Evolutionary conservation across 2,113 vertebrate species (phyloP).

Genomic region (Hipposideros armiger): DNA sequence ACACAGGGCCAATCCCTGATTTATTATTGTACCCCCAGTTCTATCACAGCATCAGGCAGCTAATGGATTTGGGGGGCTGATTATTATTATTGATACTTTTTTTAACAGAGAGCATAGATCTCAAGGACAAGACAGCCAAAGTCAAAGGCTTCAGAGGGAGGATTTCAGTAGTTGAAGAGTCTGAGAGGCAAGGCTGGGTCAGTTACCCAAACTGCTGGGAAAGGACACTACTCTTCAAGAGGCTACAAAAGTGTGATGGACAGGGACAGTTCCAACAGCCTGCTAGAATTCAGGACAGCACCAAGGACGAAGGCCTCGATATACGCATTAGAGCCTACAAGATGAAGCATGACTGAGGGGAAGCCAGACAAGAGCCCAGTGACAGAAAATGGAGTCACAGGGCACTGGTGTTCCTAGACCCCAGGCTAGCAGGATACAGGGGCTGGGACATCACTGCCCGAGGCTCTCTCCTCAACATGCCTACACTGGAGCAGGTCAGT

Average conservation of each 20-base stretch:
- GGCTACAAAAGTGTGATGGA: neutral
- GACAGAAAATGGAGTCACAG: neutral
- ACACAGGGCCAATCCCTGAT: neutral
- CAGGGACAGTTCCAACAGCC: neutral
- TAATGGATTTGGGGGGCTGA: neutral
- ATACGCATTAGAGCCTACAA: neutral
- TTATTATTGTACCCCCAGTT: neutral
- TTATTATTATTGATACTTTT: neutral
- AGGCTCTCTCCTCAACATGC: neutral
- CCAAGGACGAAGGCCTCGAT: neutral
- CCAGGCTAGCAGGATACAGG: neutral
- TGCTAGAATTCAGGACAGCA: neutral
- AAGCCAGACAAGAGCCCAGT: neutral
- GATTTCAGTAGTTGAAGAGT: neutral
- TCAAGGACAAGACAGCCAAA: neutral
- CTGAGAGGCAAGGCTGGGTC: neutral
- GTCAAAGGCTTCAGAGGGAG: neutral
- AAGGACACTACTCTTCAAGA: neutral
- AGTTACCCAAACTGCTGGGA: neutral
- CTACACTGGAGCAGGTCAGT: neutral
- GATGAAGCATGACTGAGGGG: neutral
- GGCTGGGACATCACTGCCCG: accelerated
- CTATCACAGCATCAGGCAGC: neutral
- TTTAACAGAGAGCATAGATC: neutral
- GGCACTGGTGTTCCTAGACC: too few relatives aligned